Percentiles rank a stretch among this genome's conserved stretches.
phyloP scores from a whole-genome alignment of 2,113 vertebrate genomes.

The Nematolebias whitei region DNA sequence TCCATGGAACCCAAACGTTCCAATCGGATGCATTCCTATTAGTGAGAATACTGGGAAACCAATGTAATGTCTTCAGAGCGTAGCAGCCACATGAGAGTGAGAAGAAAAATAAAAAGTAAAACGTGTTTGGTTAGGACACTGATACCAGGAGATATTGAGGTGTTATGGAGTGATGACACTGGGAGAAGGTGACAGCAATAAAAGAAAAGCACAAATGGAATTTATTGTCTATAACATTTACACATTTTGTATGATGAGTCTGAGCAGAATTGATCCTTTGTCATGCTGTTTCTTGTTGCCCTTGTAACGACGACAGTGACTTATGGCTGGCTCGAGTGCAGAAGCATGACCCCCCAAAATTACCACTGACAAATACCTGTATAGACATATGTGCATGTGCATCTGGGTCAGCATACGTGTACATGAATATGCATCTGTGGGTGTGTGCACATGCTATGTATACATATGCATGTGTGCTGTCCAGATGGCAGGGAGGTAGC shows the following conservation, averaged over 20 bases:
- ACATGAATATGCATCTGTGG: constrained; percentile 62
- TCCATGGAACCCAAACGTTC: constrained; percentile 61
- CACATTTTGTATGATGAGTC: constrained; percentile 40
- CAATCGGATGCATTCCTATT: constrained; percentile 64
- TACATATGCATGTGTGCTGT: constrained; percentile 71
- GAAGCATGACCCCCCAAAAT: constrained; percentile 1
- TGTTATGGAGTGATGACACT: constrained; percentile 4
- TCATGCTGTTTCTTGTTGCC: constrained; percentile 3
- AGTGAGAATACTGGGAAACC: constrained; percentile 48
- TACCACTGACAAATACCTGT: constrained; percentile 26
- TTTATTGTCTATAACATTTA: constrained; percentile 36
- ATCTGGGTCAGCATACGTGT: constrained; percentile 38
- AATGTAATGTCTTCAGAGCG: constrained; percentile 52
- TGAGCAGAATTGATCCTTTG: constrained; percentile 44
- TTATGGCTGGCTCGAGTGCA: constrained; percentile 11
- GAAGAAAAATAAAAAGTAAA: constrained; percentile 12
- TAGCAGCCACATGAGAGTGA: constrained; percentile 28
- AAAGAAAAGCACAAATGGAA: constrained; percentile 36
- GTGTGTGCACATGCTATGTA: constrained; percentile 55
- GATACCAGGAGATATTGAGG: constrained; percentile 27
- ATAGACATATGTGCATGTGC: constrained; percentile 27
- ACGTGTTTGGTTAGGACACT: constrained; percentile 42
- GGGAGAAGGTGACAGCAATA: constrained; percentile 8
- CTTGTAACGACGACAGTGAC: constrained; percentile 34
- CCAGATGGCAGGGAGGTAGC: constrained; percentile 77